Base-by-base conservation (phyloP, 2,113 vertebrate species). In the Gadus chalcogrammus region DNA sequence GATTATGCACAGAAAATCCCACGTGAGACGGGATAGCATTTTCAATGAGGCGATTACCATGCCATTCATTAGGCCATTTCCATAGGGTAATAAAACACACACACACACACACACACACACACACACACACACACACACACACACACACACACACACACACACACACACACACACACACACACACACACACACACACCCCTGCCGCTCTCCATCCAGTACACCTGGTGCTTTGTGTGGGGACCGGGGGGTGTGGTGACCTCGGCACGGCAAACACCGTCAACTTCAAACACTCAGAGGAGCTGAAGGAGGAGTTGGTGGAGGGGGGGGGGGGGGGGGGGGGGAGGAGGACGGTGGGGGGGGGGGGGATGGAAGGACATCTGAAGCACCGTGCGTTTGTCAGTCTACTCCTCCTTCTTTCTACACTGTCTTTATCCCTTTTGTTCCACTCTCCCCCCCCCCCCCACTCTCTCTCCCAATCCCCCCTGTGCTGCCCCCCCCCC, bases 181-280 rank as follows among this genome's bases (percentile, higher is more conserved):
- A 74, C 83, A 79, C 79, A 74, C 71, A 11, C 20, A 67, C 76
- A 17, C 72, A 73, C 68, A 63, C 65, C n/a, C 6, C 42, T 48
- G 42, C 42, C 9, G 42, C 42, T 9, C 42, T 13, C 42, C 42
- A 48, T 48, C 42, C 42, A 58, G 15, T 58, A 67, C 88, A 88
- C 84, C 85, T 87, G 89, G 71, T 20, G 28, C 86, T 88, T 90
- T 90, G 89, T 87, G 79, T 77, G 8, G 56, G 68, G 71, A 76
- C 55, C n/a, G 72, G 68, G 73, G 65, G 65, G 16, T 61, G 79
- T 48, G 9, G 8, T 56, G 66, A 73, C 74, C 75, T 78, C 79
- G 71, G 72, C 68, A 84, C 81, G 12, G 70, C 22, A 68, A 77
- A 82, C 70, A 67, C 79, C 83, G 81, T 82, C 76, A 71, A 74